Conservation (phyloP, 2,113 vertebrate species). For the Ictidomys tridecemlineatus region DNA sequence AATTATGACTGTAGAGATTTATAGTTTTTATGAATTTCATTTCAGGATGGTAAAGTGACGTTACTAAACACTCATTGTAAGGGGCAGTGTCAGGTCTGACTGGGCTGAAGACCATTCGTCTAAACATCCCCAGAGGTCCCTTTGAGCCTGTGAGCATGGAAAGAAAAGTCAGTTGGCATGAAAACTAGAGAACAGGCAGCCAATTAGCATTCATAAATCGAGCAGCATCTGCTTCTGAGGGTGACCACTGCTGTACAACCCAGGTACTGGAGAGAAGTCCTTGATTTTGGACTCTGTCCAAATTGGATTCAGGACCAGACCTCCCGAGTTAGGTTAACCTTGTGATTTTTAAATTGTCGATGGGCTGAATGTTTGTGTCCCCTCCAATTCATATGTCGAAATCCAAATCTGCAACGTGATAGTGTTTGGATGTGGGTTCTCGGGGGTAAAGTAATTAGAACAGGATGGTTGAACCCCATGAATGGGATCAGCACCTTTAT, state of each 20-base stretch:
- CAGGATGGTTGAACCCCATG: not conserved
- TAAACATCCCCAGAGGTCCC: not conserved
- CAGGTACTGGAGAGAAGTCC: too few relatives aligned
- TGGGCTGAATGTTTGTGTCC: not conserved
- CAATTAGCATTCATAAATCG: not conserved
- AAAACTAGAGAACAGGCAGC: not conserved
- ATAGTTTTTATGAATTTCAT: not conserved
- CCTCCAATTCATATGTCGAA: not conserved
- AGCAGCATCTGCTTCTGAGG: not conserved
- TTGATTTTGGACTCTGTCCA: slow-evolving; percentile 40
- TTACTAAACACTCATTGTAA: not conserved
- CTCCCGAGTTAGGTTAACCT: not conserved
- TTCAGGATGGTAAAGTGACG: not conserved
- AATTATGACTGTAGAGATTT: not conserved
- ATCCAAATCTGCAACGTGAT: not conserved
- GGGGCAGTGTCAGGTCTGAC: not conserved
- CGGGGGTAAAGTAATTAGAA: not conserved
- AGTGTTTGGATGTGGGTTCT: not conserved
- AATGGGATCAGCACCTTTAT: not conserved
- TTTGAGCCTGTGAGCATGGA: not conserved
- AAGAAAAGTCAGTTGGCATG: not conserved
- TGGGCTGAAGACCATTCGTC: not conserved
- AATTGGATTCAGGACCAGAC: not conserved
- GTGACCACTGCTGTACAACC: too few relatives aligned
- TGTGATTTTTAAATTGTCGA: not conserved